phyloP scores from a whole-genome alignment of 92 coral and sea anemone species.

The Actinernus sp. region DNA sequence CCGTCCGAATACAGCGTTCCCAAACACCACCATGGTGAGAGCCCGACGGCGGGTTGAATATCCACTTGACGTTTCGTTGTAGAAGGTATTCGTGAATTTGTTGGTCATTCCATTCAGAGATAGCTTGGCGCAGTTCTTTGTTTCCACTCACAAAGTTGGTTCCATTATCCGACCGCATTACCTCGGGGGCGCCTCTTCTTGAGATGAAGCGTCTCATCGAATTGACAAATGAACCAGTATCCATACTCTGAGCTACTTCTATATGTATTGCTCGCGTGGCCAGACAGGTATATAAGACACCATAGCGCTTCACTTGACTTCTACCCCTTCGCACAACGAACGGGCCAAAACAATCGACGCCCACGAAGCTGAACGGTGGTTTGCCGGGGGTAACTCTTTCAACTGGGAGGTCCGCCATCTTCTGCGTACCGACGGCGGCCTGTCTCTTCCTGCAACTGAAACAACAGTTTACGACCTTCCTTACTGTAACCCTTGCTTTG shows the following conservation, averaged over 20 bases:
- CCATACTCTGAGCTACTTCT: conserved; percentile 8
- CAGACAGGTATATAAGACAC: conserved; percentile 3
- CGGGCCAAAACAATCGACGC: conserved; percentile 3
- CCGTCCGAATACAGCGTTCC: conserved; percentile 12
- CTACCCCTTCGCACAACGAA: conserved; percentile 1
- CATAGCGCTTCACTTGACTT: conserved; percentile 5
- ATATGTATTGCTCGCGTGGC: conserved; percentile 7
- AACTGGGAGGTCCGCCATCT: neutral
- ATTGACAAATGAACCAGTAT: conserved; percentile 14
- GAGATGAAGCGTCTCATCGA: conserved; percentile 13
- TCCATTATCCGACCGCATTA: conserved; percentile 29
- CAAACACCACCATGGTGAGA: conserved; percentile 24
- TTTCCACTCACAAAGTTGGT: conserved; percentile 19
- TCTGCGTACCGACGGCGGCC: neutral
- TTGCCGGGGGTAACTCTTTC: neutral
- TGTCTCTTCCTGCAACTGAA: neutral
- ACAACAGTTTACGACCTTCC: neutral
- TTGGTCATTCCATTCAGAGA: conserved; percentile 11
- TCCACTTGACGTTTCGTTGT: conserved; percentile 1
- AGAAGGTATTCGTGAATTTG: conserved; percentile 2
- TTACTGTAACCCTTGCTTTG: conserved; percentile 1
- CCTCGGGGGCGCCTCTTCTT: conserved; percentile 24
- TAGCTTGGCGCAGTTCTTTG: conserved; percentile 9
- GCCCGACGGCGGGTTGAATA: conserved; percentile 12
- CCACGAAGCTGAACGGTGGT: neutral